Conservation (phyloP, 2,113 vertebrate genomes). For the Sylvilagus bachmani region DNA sequence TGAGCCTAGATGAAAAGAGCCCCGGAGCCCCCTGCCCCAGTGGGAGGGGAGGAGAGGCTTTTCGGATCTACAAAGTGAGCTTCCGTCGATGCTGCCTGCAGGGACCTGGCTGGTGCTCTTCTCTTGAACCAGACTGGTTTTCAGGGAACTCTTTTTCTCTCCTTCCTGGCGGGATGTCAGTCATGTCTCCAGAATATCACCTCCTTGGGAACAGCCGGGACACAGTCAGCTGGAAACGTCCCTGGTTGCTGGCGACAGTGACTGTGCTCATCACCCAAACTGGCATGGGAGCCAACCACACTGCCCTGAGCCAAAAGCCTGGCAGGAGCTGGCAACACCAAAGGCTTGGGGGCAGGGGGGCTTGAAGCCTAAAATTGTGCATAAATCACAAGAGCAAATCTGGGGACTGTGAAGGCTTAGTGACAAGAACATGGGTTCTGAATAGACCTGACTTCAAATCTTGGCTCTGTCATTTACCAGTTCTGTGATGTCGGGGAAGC, state of each 20-base stretch:
- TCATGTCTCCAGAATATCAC: slow-evolving; percentile 37
- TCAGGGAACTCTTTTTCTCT: slow-evolving; percentile 43
- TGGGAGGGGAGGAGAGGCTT: neutral
- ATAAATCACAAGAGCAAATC: slow-evolving; percentile 15
- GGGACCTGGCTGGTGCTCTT: slow-evolving; percentile 6
- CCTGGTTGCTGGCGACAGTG: neutral
- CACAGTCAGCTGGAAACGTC: neutral
- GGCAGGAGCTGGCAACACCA: neutral
- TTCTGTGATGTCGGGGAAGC: neutral
- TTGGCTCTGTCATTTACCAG: neutral
- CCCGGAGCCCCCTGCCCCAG: neutral
- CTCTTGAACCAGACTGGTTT: slow-evolving; percentile 61
- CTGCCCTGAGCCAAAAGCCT: slow-evolving; percentile 46
- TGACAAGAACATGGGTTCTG: neutral
- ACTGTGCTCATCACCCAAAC: neutral
- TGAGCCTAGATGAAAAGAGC: slow-evolving; percentile 35
- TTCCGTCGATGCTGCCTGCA: neutral
- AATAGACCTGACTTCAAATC: neutral
- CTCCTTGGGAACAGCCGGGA: slow-evolving; percentile 46
- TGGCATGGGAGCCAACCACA: neutral
- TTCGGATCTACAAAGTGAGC: neutral
- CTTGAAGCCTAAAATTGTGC: slow-evolving; percentile 15
- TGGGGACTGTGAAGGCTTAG: neutral
- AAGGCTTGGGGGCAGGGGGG: neutral
- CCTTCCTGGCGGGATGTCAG: slow-evolving; percentile 37